Base-by-base conservation (phyloP, 2,113 vertebrate species). In the Mola mola region DNA sequence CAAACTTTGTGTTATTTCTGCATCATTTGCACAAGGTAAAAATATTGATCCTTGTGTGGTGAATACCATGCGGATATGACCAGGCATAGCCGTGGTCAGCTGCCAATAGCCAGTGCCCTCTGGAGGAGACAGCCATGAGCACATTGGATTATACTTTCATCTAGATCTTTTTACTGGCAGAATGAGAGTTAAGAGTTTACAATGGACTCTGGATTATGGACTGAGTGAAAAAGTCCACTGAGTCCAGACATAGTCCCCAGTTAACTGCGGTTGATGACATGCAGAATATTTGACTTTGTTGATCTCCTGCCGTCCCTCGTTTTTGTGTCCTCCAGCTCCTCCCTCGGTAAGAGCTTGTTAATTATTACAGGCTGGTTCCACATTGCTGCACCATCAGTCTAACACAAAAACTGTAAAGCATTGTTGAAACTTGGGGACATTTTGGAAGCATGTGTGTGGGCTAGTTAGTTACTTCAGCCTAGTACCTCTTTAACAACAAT, bases 301-400 rank as follows among this genome's bases (percentile, higher is more conserved):
- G n/a, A 68, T 46, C 60, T n/a, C 76, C 66, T 38, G 69, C 75
- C 66, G 67, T 52, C 55, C 48, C 22, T 15, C 13, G 73, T 38
- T 72, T 71, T 79, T 79, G 44, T 82, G 50, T 53, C 64, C 36
- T 41, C 31, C 42, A 56, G 62, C 80, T 52, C 62, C 65, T 66
- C 57, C 69, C 59, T 82, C 34, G 17, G 26, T 29, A 17, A 60
- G 74, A 26, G 74, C 82, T 86, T 67, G 75, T 91, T 88, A 91
- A 87, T 84, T 81, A 72, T 41, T 68, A 36, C 68, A 68, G 66
- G 70, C 70, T 55, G 73, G 84, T 89, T 90, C 81, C 86, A 88
- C 85, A 86, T 89, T 77, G 64, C 74, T 81, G 87, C 83, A 88
- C 78, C 81, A 66, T 52, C 59, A 48, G 40, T 66, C 62, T 6